Percentiles rank a stretch among this genome's conserved stretches.
Conservation (phyloP, 2,888 invertebrate species). For the Carpatolechia fugitivella region DNA sequence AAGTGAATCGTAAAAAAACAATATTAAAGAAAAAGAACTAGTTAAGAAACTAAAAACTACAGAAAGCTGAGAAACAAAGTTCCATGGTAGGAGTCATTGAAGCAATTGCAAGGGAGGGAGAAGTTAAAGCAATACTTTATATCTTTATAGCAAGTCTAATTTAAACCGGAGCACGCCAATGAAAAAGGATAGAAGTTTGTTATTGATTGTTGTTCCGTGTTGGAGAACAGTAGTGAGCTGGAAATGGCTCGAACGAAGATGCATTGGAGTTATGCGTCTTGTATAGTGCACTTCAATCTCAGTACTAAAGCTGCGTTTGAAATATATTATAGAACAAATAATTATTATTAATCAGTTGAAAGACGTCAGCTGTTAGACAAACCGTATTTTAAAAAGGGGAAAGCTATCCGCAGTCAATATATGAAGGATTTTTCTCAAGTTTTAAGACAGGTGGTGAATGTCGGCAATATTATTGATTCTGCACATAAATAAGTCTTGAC, state of each 20-base stretch:
- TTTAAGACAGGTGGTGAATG: too few species aligned
- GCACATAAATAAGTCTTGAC: too few species aligned
- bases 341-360: too few species aligned
- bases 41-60: background rate
- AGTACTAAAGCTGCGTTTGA: too few species aligned
- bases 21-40: background rate
- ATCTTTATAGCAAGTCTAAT: slow-evolving; percentile 45
- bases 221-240: slow-evolving; percentile 32
- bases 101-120: slow-evolving; percentile 37
- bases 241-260: slow-evolving; percentile 29
- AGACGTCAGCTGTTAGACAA: too few species aligned
- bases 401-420: too few species aligned
- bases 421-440: too few species aligned
- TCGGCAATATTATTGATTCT: too few species aligned
- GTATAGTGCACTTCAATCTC: slow-evolving; percentile 13
- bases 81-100: slow-evolving; percentile 15
- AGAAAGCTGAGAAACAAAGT: background rate
- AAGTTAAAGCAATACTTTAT: slow-evolving; percentile 49
- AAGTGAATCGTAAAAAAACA: background rate
- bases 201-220: slow-evolving; percentile 53
- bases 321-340: too few species aligned
- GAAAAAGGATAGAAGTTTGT: slow-evolving; percentile 46
- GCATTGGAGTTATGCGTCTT: slow-evolving; percentile 26
- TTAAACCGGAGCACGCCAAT: slow-evolving; percentile 39
- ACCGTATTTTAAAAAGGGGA: too few species aligned